Evolutionary conservation across 37 sponge, comb jelly and placozoan species (phyloP).

Genomic region (Dysidea cf. avara): DNA sequence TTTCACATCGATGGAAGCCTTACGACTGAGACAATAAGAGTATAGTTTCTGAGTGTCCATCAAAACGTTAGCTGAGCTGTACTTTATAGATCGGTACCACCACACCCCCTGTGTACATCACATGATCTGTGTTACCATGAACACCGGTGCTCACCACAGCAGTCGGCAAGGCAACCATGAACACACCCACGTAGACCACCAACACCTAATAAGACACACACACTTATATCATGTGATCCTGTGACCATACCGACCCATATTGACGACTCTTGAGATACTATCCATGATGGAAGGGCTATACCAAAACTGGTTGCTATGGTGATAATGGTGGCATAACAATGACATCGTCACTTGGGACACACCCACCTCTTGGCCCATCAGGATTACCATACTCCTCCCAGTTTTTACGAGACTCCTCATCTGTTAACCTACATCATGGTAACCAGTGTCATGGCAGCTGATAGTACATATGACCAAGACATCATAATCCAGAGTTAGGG

Average conservation of each 20-base stretch:
- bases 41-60: constrained; percentile 69
- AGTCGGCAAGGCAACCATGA: constrained; percentile 76
- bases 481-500: too few species aligned
- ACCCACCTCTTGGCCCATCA: constrained; percentile 85
- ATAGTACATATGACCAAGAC: too few species aligned
- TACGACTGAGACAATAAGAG: constrained; percentile 46
- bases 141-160: constrained; percentile 61
- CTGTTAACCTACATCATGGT: constrained; percentile 74
- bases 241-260: constrained; percentile 49
- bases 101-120: constrained; percentile 65
- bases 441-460: too few species aligned
- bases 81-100: constrained; percentile 95
- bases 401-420: constrained; percentile 84
- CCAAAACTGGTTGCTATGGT: constrained; percentile 87
- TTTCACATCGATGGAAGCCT: constrained; percentile 20
- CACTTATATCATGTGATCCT: too few species aligned
- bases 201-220: constrained; percentile 41
- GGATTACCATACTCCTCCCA: constrained; percentile 93
- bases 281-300: constrained; percentile 95
- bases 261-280: constrained; percentile 90
- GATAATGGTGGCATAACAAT: too few species aligned
- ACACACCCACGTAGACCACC: constrained; percentile 61
- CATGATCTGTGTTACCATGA: constrained; percentile 56
- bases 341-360: too few species aligned
- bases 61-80: constrained; percentile 73